A percentile compares a stretch with the other conserved stretches of the same genome.
Evolutionary conservation across 2,888 invertebrate species (phyloP).

Genomic region (Tholera decimalis): DNA sequence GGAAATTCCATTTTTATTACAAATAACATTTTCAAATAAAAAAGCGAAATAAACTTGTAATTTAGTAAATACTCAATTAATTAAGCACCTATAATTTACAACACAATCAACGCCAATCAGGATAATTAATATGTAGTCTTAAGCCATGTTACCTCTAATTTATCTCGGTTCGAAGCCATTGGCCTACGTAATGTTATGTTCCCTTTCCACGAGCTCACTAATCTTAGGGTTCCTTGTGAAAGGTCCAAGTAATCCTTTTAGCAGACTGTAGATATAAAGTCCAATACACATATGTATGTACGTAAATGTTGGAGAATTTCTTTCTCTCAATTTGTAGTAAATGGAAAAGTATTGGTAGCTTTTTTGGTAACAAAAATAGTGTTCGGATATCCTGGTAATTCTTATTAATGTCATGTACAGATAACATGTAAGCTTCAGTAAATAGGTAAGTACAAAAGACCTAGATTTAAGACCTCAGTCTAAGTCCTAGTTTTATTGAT

Average conservation of each 20-base stretch:
- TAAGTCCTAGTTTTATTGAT: no score
- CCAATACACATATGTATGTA: conserved; percentile 19
- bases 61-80: not conserved
- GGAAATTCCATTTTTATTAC: not conserved
- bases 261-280: conserved; percentile 17
- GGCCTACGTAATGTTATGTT: conserved; percentile 13
- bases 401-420: conserved; percentile 7
- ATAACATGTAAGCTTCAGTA: not conserved
- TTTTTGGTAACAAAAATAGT: conserved; percentile 2
- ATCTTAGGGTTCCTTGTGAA: conserved; percentile 19
- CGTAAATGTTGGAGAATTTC: conserved; percentile 14
- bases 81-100: conserved; percentile 9
- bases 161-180: conserved; percentile 6
- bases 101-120: not conserved
- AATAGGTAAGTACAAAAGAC: no score
- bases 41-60: no score
- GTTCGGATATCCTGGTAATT: not conserved
- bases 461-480: no score
- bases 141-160: not conserved
- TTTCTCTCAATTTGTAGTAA: conserved; percentile 1
- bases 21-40: not conserved
- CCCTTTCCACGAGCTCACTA: conserved; percentile 3
- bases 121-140: conserved; percentile 4
- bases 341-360: not conserved
- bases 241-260: conserved; percentile 49